phyloP scores from a whole-genome alignment of 2,888 invertebrate genomes.

The Malacosoma neustria region DNA sequence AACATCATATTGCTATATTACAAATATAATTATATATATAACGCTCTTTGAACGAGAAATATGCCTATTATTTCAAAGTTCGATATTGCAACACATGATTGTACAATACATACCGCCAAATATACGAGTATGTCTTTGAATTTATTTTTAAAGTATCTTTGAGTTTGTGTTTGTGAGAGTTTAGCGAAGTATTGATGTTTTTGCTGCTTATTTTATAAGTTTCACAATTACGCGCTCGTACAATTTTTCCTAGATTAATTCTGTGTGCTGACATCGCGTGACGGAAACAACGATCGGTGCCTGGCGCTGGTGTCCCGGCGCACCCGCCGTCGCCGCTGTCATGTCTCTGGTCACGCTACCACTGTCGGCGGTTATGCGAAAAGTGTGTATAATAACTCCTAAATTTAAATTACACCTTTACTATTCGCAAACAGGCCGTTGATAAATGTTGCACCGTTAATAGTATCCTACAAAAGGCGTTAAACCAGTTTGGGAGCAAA shows the following conservation, averaged over 20 bases:
- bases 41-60: too few species aligned
- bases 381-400: conserved; percentile 8
- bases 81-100: too few species aligned
- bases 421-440: neutral
- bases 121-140: too few species aligned
- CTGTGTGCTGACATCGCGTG: conserved; percentile 52
- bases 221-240: neutral
- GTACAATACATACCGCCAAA: too few species aligned
- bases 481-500: neutral
- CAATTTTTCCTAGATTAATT: conserved; percentile 18
- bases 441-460: neutral
- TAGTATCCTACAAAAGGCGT: neutral
- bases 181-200: conserved; percentile 4
- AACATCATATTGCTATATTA: too few species aligned
- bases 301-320: conserved; percentile 42
- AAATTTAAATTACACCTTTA: neutral
- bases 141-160: too few species aligned
- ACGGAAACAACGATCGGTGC: conserved; percentile 39
- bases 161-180: too few species aligned
- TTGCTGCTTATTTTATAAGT: conserved; percentile 1
- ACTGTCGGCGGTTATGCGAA: conserved; percentile 17
- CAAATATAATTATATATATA: too few species aligned
- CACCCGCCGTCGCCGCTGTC: conserved; percentile 44
- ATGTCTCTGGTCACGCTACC: conserved; percentile 59
- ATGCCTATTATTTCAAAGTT: too few species aligned